Base-by-base conservation (phyloP, 35 echinoderm and acorn worm species). In the Heliocidaris tuberculata region DNA sequence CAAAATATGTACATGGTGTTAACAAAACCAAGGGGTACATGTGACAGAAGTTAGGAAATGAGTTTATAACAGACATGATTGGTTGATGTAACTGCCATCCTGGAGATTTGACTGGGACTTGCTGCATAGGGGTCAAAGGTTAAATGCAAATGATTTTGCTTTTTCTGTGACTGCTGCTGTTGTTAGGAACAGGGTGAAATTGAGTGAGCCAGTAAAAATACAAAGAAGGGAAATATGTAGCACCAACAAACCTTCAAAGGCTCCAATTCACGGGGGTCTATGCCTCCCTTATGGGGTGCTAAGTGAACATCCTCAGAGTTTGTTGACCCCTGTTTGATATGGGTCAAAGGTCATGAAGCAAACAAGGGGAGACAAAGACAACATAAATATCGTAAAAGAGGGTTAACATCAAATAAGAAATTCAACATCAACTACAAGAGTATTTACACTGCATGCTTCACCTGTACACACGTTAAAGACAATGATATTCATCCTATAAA, bases 281-380 rank as follows among this genome's bases (percentile, higher is more conserved):
- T 89, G 87, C 87, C 87, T 17, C 87, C 87, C 87, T n/a, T 89
- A 16, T 89, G 87, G 87, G 87, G 87, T 89, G 87, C 31, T 32
- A 48, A n/a, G 15, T 89, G 87, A 89, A 89, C 47, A 13, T 89
- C 87, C 2, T 89, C 87, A 32, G 87, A 47, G 87, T 13, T 89
- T 48, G 87, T 19, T 89, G 87, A 89, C 31, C 87, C 47, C 87
- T 89, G 47, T 78, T 21, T 78, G 8, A 78, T 78, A 24, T 24
- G 19, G 31, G 87, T 89, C 87, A 89, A 89, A 89, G 87, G 87
- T 89, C 87, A 32, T 42, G 87, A 42, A 27, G 31, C 29, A 89
- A 48, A 85, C 70, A 85, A 89, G 65, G 65, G 65, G 21, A 78
- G 27, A 78, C 65, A 78, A 78, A 27, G 27, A 78, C 65, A 78